Percentiles rank a stretch among this genome's conserved stretches.
These are phyloP conservation scores for Urocolius indicus DNA, from an alignment of 2,113 vertebrate genomes.

Conservation along the genomic window DNA sequence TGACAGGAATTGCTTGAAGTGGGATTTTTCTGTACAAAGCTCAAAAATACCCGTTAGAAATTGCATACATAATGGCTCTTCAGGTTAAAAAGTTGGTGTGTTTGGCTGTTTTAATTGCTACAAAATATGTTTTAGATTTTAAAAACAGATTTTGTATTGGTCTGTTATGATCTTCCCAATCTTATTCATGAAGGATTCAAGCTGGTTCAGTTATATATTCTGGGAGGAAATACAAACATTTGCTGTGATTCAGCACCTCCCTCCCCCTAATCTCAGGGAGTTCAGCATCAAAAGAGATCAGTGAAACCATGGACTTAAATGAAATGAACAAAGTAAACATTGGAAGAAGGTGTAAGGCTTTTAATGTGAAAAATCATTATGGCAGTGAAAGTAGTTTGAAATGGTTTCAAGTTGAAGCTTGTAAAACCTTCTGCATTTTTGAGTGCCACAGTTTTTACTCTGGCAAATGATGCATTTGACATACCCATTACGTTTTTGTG, in stretches of 20 bases:
- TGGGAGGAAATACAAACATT: slow-evolving; percentile 21
- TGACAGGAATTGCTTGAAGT: not conserved
- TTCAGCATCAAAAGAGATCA: not conserved
- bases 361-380: not conserved
- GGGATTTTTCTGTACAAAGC: not conserved
- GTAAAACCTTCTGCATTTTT: not conserved
- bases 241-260: slow-evolving; percentile 43
- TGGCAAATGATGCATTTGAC: not conserved
- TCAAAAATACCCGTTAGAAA: slow-evolving; percentile 9
- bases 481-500: not conserved
- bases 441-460: not conserved
- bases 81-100: slow-evolving; percentile 5
- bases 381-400: not conserved
- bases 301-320: not conserved
- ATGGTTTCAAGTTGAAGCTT: not conserved
- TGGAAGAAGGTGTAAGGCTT: slow-evolving; percentile 2
- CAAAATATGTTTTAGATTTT: not conserved
- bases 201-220: slow-evolving; percentile 26
- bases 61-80: not conserved
- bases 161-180: not conserved
- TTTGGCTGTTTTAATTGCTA: slow-evolving; percentile 26
- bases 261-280: not conserved
- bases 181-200: slow-evolving; percentile 20
- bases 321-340: not conserved
- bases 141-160: slow-evolving; percentile 35